Percentiles rank a stretch among this genome's conserved stretches.
These are phyloP conservation scores for Tetrao urogallus DNA, from an alignment of 2,113 vertebrate genomes.

Conservation along the genomic window DNA sequence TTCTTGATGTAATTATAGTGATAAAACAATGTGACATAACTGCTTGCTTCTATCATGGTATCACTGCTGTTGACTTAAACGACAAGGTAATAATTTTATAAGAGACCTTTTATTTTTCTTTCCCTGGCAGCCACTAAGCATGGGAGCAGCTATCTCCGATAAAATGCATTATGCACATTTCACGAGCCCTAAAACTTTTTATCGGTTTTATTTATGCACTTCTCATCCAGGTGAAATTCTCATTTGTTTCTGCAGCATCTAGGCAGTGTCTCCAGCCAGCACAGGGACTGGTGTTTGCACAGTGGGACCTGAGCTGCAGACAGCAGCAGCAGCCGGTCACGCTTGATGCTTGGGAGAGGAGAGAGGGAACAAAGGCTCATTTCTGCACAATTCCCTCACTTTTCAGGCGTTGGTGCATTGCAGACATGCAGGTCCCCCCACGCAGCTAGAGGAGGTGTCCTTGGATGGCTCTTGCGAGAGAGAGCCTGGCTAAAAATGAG, in stretches of 20 bases:
- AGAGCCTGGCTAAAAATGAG: slow-evolving; percentile 36
- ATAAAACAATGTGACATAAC: slow-evolving; percentile 82
- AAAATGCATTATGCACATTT: slow-evolving; percentile 49
- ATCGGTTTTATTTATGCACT: slow-evolving; percentile 48
- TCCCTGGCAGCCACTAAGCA: slow-evolving; percentile 55
- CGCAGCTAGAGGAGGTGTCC: slow-evolving; percentile 26
- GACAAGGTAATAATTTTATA: slow-evolving; percentile 81
- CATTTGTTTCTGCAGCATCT: neutral
- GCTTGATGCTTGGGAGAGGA: neutral
- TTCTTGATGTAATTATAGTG: slow-evolving; percentile 82
- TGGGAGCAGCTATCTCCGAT: slow-evolving; percentile 45
- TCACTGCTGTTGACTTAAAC: slow-evolving; percentile 78
- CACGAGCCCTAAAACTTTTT: slow-evolving; percentile 26
- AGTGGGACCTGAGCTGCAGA: neutral
- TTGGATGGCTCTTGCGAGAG: neutral
- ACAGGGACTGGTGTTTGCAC: neutral
- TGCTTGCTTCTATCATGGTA: slow-evolving; percentile 76
- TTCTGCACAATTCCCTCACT: neutral
- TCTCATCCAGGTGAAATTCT: slow-evolving; percentile 26
- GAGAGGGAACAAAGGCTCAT: neutral
- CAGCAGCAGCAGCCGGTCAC: neutral
- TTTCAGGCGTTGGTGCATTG: neutral
- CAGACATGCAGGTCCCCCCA: accelerated
- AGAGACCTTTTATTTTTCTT: slow-evolving; percentile 77
- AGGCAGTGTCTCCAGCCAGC: neutral